These are phyloP conservation scores for Neodiprion fabricii DNA, from an alignment of 1,140 invertebrate genomes.

Conservation along the genomic window DNA sequence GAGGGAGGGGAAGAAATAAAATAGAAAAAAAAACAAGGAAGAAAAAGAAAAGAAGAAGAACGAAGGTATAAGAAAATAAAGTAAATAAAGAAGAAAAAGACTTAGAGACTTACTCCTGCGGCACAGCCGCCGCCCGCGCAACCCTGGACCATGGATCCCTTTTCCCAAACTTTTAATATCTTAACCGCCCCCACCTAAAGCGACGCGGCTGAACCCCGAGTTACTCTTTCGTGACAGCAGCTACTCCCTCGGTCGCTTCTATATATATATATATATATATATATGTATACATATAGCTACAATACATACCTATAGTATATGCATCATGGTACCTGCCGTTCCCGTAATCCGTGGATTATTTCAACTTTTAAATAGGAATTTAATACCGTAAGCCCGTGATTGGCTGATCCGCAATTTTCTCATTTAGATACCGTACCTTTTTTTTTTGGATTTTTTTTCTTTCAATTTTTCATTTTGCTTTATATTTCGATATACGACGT, in stretches of 20 bases:
- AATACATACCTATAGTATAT: neutral
- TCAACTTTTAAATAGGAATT: neutral
- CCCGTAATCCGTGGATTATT: neutral
- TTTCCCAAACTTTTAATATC: slow-evolving; percentile 3
- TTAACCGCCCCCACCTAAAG: neutral
- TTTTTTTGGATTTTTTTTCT: too few species aligned
- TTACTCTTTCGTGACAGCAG: too few species aligned
- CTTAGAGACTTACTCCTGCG: neutral
- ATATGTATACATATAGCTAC: neutral
- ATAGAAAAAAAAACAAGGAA: slow-evolving; percentile 3
- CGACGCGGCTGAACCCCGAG: too few species aligned
- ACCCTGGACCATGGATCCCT: neutral
- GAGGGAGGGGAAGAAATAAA: neutral
- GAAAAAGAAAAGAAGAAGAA: neutral
- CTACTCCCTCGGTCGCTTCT: too few species aligned
- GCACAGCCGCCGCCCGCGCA: neutral
- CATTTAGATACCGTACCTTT: too few species aligned
- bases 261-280: neutral
- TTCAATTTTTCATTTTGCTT: too few species aligned
- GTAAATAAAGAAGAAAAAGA: neutral
- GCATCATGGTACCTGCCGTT: neutral
- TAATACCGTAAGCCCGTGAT: too few species aligned
- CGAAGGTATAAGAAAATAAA: neutral
- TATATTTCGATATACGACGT: too few species aligned
- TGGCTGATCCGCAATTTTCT: too few species aligned